Evolutionary conservation across 2,797 vertebrate species (phyloP).

Genomic region (Apogon hyalosoma): DNA sequence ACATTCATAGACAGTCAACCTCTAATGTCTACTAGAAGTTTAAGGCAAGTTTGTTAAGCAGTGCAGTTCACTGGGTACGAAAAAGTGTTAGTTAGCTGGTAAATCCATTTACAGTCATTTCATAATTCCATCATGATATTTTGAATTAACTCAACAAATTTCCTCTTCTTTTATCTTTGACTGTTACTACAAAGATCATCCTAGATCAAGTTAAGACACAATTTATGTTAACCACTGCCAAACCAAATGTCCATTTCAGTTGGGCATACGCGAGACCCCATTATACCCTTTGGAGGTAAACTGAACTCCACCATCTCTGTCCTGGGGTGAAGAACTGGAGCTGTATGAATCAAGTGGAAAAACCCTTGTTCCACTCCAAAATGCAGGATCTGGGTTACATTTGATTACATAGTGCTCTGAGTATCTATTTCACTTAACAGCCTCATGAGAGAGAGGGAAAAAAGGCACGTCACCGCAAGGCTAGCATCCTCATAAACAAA

Average conservation of each 20-base stretch:
- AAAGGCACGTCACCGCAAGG: constrained; percentile 67
- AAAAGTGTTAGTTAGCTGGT: too few relatives aligned
- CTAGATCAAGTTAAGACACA: constrained; percentile 1
- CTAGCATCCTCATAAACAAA: constrained; percentile 76
- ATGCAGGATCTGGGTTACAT: constrained; percentile 54
- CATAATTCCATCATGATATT: not conserved
- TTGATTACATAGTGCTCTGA: constrained; percentile 57
- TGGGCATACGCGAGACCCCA: constrained; percentile 18
- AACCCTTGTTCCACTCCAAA: constrained; percentile 46
- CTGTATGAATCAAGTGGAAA: constrained; percentile 51
- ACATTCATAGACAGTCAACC: not conserved
- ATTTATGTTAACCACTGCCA: constrained; percentile 22
- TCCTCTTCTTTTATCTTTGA: constrained; percentile 2
- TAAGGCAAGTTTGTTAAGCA: constrained; percentile 9
- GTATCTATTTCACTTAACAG: constrained; percentile 67
- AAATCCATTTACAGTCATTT: too few relatives aligned
- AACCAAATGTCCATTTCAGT: constrained; percentile 27
- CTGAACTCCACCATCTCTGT: constrained; percentile 32
- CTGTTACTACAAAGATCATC: not conserved
- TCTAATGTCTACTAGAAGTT: constrained; percentile 26
- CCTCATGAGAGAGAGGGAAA: constrained; percentile 46
- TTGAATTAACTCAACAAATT: too few relatives aligned
- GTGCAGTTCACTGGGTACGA: constrained; percentile 1
- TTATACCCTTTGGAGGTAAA: constrained; percentile 35
- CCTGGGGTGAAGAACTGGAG: constrained; percentile 40